Evolutionary conservation across 30 jellyfish, hydroid and myxozoan genomes (phyloP).

Genomic region (Chironex yamaguchii): DNA sequence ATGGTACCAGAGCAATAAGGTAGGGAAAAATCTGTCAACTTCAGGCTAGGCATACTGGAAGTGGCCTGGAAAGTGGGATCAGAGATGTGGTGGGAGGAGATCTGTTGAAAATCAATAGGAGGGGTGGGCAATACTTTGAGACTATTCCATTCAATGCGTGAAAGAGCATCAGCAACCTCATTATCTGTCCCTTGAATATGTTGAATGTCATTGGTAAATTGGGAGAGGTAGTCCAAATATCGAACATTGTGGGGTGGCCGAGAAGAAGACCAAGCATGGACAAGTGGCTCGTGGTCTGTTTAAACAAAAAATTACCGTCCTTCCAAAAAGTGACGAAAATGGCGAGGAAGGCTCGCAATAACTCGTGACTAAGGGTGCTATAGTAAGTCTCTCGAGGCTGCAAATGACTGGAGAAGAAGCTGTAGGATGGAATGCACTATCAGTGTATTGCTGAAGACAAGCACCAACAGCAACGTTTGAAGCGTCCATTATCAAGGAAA

Average conservation of each 20-base stretch:
- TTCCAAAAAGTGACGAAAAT: not conserved
- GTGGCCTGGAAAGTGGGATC: conserved; percentile 3
- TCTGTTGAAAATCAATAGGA: not conserved
- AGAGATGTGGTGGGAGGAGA: not conserved
- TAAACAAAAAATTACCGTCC: not conserved
- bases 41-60: too few relatives aligned
- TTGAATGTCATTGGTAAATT: not conserved
- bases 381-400: too few relatives aligned
- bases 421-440: too few relatives aligned
- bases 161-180: conserved; percentile 27
- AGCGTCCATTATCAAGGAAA: too few relatives aligned
- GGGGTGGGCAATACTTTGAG: conserved; percentile 4
- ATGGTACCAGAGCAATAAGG: not conserved
- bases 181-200: conserved; percentile 10
- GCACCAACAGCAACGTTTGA: too few relatives aligned
- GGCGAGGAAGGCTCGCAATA: too few relatives aligned
- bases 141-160: conserved; percentile 24
- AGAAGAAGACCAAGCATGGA: not conserved
- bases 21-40: too few relatives aligned
- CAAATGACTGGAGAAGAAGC: too few relatives aligned
- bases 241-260: too few relatives aligned
- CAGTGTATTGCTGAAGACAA: too few relatives aligned
- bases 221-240: too few relatives aligned
- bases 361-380: too few relatives aligned
- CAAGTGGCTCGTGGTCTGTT: conserved; percentile 6